Conservation (phyloP, 2,888 invertebrate species). For the Kryphioiulus occultus region DNA sequence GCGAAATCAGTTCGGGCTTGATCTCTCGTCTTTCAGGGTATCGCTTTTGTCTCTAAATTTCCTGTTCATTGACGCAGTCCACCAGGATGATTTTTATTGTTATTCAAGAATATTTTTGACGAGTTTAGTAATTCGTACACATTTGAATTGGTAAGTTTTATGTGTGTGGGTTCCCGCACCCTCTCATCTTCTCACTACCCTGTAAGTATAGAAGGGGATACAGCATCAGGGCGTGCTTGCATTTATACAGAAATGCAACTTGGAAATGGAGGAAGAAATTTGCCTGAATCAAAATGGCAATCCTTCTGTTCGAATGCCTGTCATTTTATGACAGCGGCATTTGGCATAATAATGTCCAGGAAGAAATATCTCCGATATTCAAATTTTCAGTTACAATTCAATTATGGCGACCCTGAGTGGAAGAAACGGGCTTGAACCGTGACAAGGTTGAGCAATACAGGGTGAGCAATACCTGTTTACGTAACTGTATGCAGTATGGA, state of each 20-base stretch:
- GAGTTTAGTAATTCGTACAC: conserved; percentile 38
- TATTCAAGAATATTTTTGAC: conserved; percentile 39
- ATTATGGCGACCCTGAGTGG: not conserved
- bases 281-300: conserved; percentile 37
- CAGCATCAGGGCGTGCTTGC: not conserved
- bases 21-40: not conserved
- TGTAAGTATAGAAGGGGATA: not conserved
- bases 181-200: not conserved
- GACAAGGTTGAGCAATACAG: not conserved
- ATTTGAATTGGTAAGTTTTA: conserved; percentile 40
- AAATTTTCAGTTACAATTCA: not conserved
- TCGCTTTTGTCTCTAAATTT: conserved; percentile 32
- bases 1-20: not conserved
- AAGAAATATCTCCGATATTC: not conserved
- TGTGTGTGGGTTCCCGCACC: conserved; percentile 13
- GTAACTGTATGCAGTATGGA: no score
- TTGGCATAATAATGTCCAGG: conserved; percentile 28
- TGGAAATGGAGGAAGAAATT: conserved; percentile 15
- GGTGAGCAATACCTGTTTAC: not conserved
- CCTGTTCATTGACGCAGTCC: conserved; percentile 18
- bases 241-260: not conserved
- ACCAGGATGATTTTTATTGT: conserved; percentile 31
- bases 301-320: conserved; percentile 27
- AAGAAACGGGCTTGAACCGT: not conserved
- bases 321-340: conserved; percentile 13